phyloP scores from a whole-genome alignment of 2,888 invertebrate genomes.

The Orthonevra nobilis region DNA sequence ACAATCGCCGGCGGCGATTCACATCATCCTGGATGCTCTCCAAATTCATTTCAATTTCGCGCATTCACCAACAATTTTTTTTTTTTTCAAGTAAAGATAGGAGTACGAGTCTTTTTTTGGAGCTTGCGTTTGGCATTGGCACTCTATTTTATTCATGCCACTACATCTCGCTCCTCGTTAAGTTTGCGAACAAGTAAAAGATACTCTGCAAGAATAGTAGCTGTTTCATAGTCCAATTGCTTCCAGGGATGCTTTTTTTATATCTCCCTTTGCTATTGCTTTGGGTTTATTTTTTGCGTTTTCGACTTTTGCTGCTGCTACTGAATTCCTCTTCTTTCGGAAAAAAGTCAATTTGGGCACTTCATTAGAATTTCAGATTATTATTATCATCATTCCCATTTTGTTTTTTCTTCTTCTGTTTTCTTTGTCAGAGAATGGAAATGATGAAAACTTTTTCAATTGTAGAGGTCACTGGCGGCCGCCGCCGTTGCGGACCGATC shows the following conservation, averaged over 20 bases:
- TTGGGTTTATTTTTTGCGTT: slow-evolving; percentile 15
- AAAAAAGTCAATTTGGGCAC: slow-evolving; percentile 58
- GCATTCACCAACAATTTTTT: slow-evolving; percentile 9
- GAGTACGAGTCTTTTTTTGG: background rate
- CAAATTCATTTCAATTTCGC: slow-evolving; percentile 68
- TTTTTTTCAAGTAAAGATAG: no score
- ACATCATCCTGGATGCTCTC: slow-evolving; percentile 44
- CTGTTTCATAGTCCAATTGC: background rate
- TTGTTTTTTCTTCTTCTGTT: slow-evolving; percentile 2
- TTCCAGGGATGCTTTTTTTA: slow-evolving; percentile 15
- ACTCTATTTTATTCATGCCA: slow-evolving; percentile 65
- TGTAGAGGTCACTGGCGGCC: slow-evolving; percentile 26
- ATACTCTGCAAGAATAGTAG: slow-evolving; percentile 17
- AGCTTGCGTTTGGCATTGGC: slow-evolving; percentile 25
- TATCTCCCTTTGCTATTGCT: no score
- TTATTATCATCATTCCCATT: slow-evolving; percentile 15
- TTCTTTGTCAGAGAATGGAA: background rate
- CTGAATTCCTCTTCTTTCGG: no score
- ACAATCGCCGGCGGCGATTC: background rate
- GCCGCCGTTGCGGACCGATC: slow-evolving; percentile 8
- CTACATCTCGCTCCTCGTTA: background rate
- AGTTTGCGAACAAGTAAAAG: slow-evolving; percentile 34
- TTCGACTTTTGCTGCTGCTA: no score
- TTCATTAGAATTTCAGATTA: slow-evolving; percentile 68
- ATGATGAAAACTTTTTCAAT: slow-evolving; percentile 51